Base-by-base conservation (phyloP, 1,140 invertebrate genomes). In the Heliconius nattereri region DNA sequence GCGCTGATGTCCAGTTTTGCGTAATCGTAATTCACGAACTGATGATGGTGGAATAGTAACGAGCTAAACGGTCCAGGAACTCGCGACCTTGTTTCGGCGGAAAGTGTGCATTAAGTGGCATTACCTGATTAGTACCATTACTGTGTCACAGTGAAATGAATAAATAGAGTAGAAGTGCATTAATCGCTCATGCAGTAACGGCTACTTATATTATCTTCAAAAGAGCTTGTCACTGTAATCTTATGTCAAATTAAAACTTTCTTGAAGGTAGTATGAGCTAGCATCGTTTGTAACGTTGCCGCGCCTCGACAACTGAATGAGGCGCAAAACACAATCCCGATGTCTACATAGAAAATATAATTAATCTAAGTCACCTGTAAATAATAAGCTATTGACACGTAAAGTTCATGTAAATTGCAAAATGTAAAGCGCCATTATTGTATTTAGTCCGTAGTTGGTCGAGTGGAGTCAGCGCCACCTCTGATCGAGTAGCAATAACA, bases 41-140 rank as follows among this genome's bases (percentile, higher is more conserved):
- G 6, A 52, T 20, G 19, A 52, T 20, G 49, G 16, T 52, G 16
- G 6, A 19, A 8, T 19, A 52, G 40, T 7, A 72, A 52, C 29
- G 66, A 76, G 52, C 37, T 77, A 71, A 77, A 77, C 26, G 29
- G 45, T 35, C 29, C 76, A 70, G 76, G 76, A 77, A 77, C 76
- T 71, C 72, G 80, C 73, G 81, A 82, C 81, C 78, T 79, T 76
- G 66, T 76, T 73, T 72, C 54, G 70, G 19, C 80, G 83, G 83
- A 86, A 84, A 83, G 81, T 66, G 60, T 29, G 54, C 81, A 86
- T 86, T 84, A 84, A 82, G 80, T 82, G 83, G 78, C 80, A 83
- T 83, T 80, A 82, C 75, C 79, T 80, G 75, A 81, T 85, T 84
- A 82, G 71, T 75, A 60, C 77, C 74, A 76, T 23, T 66, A 66